phyloP scores from a whole-genome alignment of 2,888 invertebrate genomes.

The Temnothorax ravouxi region DNA sequence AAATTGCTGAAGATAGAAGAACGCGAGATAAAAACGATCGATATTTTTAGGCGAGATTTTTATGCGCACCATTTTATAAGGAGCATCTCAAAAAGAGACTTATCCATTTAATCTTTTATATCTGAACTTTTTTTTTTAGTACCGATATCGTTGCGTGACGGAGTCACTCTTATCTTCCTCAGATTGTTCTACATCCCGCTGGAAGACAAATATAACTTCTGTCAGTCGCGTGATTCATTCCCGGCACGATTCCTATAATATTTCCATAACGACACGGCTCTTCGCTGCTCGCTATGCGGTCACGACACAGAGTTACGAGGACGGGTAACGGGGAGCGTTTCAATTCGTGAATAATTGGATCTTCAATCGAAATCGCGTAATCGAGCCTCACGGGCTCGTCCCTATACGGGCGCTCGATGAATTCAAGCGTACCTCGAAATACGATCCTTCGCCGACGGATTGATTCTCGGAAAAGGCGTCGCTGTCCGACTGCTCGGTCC shows the following conservation, averaged over 20 bases:
- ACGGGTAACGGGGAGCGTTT: constrained; percentile 14
- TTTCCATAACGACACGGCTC: constrained; percentile 3
- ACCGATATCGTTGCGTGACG: neutral
- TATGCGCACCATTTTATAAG: neutral
- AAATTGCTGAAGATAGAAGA: neutral
- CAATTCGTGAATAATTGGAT: constrained; percentile 22
- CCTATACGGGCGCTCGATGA: neutral
- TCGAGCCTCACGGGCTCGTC: neutral
- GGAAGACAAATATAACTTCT: constrained; percentile 8
- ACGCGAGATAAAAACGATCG: neutral
- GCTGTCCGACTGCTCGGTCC: constrained; percentile 82
- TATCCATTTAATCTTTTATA: neutral
- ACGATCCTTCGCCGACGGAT: constrained; percentile 85
- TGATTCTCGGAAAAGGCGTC: constrained; percentile 83
- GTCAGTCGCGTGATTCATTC: constrained; percentile 44
- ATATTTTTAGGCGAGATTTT: neutral
- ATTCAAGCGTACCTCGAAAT: constrained; percentile 83
- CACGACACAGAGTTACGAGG: neutral
- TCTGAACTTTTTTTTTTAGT: neutral
- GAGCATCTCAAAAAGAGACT: neutral
- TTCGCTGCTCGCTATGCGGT: constrained; percentile 20
- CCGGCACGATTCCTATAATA: neutral
- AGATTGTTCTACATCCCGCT: constrained; percentile 1
- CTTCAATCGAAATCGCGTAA: constrained; percentile 6
- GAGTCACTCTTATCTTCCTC: constrained; percentile 29